Conservation (phyloP, 2,113 vertebrate genomes). For the Campylomormyrus tamandua region DNA sequence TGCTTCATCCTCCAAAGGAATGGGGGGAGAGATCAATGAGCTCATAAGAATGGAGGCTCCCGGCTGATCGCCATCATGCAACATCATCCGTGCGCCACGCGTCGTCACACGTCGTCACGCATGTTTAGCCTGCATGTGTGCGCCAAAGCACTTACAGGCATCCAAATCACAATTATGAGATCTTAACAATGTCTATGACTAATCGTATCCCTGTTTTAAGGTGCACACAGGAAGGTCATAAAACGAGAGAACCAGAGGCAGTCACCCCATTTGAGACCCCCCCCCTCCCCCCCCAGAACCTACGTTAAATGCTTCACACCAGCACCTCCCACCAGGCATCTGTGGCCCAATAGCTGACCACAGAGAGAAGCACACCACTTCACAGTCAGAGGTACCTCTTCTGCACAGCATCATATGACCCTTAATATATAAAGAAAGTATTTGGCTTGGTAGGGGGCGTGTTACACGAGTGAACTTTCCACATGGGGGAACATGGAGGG, state of each 20-base stretch:
- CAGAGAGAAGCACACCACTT: not conserved
- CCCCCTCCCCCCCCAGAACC: not conserved
- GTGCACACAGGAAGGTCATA: not conserved
- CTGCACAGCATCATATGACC: not conserved
- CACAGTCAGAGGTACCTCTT: not conserved
- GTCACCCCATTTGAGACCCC: not conserved
- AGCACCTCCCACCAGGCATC: not conserved
- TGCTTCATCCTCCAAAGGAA: constrained; percentile 17
- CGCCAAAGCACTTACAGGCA: not conserved
- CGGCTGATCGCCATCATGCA: not conserved
- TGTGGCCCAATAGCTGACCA: not conserved
- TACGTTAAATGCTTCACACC: not conserved
- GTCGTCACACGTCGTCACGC: not conserved
- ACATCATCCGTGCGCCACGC: not conserved
- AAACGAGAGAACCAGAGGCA: not conserved
- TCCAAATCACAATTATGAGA: not conserved
- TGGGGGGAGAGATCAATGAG: constrained; percentile 35
- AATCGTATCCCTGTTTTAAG: not conserved
- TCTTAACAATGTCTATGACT: not conserved
- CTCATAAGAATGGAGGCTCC: not conserved
- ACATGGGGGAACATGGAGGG: not conserved
- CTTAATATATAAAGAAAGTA: not conserved
- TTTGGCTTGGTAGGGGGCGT: not conserved
- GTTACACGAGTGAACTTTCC: not conserved
- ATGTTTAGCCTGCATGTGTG: not conserved